phyloP scores from a whole-genome alignment of 2,797 vertebrate genomes.

The Chaetophractus vellerosus region DNA sequence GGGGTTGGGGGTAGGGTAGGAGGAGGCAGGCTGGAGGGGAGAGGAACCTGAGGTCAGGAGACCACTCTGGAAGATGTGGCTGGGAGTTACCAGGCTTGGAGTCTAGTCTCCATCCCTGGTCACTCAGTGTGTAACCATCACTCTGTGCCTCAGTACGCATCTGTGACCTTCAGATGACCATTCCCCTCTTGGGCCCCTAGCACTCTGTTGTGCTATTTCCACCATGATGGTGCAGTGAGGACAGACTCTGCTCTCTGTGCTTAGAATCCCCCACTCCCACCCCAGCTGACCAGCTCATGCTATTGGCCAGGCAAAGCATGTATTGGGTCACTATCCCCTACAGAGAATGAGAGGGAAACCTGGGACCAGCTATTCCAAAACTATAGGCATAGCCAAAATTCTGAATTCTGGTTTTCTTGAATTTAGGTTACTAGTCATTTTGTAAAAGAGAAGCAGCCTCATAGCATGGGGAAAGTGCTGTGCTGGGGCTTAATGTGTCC shows the following conservation, averaged over 20 bases:
- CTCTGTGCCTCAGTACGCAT: neutral
- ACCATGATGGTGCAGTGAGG: fast-evolving
- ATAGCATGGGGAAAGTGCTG: neutral
- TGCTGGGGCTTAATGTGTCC: neutral
- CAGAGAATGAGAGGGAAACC: neutral
- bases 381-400: neutral
- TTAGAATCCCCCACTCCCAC: neutral
- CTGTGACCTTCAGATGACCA: neutral
- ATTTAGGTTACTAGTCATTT: neutral
- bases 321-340: too few species aligned
- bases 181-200: neutral
- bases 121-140: neutral
- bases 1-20: neutral
- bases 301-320: neutral
- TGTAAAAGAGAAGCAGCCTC: neutral
- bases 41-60: neutral
- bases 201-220: neutral
- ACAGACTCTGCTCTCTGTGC: neutral
- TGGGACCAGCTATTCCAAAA: neutral
- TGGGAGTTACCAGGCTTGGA: neutral
- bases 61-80: neutral
- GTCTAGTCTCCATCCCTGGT: neutral
- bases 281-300: neutral
- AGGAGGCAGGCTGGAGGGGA: neutral
- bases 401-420: neutral